Conservation (phyloP, 2,113 vertebrate genomes). For the Sebastes fasciatus region DNA sequence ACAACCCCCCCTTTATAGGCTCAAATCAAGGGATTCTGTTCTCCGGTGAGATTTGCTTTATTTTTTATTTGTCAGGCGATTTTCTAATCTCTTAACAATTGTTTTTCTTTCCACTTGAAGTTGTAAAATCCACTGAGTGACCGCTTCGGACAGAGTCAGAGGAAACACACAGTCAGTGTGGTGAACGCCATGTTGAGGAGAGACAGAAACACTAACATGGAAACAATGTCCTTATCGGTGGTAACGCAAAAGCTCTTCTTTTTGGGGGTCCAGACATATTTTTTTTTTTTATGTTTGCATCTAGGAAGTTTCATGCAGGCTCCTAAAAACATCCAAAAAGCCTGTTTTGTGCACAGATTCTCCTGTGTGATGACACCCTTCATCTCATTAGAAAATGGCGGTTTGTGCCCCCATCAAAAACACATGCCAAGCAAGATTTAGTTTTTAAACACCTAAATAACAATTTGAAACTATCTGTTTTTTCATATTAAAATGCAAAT, state of each 20-base stretch:
- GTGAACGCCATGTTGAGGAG: constrained; percentile 81
- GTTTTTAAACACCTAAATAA: constrained; percentile 5
- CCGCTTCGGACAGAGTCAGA: constrained; percentile 68
- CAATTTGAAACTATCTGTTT: neutral
- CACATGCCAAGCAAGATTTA: constrained; percentile 34
- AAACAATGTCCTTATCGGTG: constrained; percentile 5
- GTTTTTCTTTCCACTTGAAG: constrained; percentile 31
- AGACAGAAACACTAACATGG: constrained; percentile 30
- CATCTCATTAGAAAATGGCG: constrained; percentile 82
- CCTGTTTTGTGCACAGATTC: constrained; percentile 30
- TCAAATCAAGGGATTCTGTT: constrained; percentile 66
- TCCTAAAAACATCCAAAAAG: neutral
- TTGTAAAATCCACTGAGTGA: constrained; percentile 36
- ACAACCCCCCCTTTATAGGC: constrained; percentile 44
- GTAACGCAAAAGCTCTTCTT: neutral
- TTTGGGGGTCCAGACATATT: neutral
- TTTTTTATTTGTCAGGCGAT: constrained; percentile 32
- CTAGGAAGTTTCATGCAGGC: neutral
- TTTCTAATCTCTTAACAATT: constrained; percentile 4
- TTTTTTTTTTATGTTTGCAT: constrained; percentile 19
- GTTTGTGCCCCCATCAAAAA: constrained; percentile 57
- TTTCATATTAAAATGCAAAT: neutral
- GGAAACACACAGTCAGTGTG: constrained; percentile 43
- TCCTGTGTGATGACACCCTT: constrained; percentile 61
- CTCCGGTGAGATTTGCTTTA: constrained; percentile 74